Evolutionary conservation across 2,797 vertebrate genomes (phyloP), one percentile per base, ranked within the genome.

Genomic region (Sebastes matsubarae): DNA sequence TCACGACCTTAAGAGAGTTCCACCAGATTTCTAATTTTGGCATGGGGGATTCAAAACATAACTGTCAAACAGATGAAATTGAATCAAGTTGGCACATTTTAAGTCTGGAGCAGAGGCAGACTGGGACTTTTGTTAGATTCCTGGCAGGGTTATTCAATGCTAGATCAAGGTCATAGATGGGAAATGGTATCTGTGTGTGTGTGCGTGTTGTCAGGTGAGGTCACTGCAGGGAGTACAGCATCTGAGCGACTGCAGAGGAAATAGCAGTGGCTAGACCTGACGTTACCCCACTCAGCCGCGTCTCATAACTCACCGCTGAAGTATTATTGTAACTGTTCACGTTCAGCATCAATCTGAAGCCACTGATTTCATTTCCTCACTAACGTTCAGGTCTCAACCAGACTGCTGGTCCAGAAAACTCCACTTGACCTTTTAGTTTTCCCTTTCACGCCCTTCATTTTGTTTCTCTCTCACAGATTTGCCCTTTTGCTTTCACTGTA

Each of bases 241-340:
- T 83, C 78, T 85, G 83, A 87, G 76, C 68, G 65, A 63, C 75
- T 77, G 86, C 68, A 18, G 81, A 87, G 90, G 89, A 92, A 92
- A 83, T 83, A 80, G 71, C 85, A 38, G 72, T 64, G 86, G 79
- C 88, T 82, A 87, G 90, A 88, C 87, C 86, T 88, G 86, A 83
- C 83, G 80, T 83, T 84, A 66, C 66, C 42, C 79, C 75, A 46
- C 81, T 86, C 54, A 59, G 79, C 7, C 54, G 14, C 38, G 73
- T 82, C 88, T 86, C 85, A 89, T 92, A 92, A 93, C 86, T 93
- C 90, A 92, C 50, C 1, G 6, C 72, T 80, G 74, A 54, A 73
- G 75, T 90, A 70, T 91, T 90, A 80, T 88, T 89, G 36, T 83
- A 88, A 86, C 60, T 64, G 61, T 80, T 76, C 42, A 13, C 60